phyloP scores from a whole-genome alignment of 2,113 vertebrate genomes.

The Percina caprodes region DNA sequence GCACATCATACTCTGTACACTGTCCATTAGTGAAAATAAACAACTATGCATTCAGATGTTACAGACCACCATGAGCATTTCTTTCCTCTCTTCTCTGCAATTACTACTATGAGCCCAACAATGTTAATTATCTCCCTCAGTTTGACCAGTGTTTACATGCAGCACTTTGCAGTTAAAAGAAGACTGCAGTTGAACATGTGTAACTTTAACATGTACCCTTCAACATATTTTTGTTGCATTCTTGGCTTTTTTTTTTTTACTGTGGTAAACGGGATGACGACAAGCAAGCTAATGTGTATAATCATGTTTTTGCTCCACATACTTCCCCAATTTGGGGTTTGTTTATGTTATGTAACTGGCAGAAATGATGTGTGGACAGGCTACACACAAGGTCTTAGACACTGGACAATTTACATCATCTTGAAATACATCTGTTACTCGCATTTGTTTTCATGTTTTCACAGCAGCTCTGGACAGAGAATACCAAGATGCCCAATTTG shows the following conservation, averaged over 20 bases:
- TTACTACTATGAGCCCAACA: slow-evolving; percentile 16
- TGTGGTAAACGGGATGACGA: slow-evolving; percentile 37
- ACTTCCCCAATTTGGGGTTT: slow-evolving; percentile 37
- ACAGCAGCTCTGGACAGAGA: not conserved
- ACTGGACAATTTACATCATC: slow-evolving; percentile 12
- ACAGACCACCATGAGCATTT: slow-evolving; percentile 27
- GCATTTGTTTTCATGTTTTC: slow-evolving; percentile 13
- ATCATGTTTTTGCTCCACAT: slow-evolving; percentile 48
- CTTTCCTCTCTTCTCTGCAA: slow-evolving; percentile 37
- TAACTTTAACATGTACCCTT: slow-evolving; percentile 41
- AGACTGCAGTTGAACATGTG: not conserved
- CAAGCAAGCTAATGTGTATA: slow-evolving; percentile 52
- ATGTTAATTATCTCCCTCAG: slow-evolving; percentile 49
- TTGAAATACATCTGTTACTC: slow-evolving; percentile 18
- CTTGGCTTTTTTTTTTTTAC: slow-evolving; percentile 62
- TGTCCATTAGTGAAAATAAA: slow-evolving; percentile 75
- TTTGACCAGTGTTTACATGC: slow-evolving; percentile 50
- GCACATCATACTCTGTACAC: slow-evolving; percentile 68
- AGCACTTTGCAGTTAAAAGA: slow-evolving; percentile 48
- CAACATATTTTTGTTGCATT: slow-evolving; percentile 65
- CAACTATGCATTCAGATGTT: slow-evolving; percentile 29
- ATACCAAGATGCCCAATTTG: not conserved
- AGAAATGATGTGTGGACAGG: slow-evolving; percentile 30
- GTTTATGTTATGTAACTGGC: slow-evolving; percentile 38
- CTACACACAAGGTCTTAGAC: not conserved